Base-by-base conservation (phyloP, 1,140 invertebrate genomes). In the Ylistrum balloti region DNA sequence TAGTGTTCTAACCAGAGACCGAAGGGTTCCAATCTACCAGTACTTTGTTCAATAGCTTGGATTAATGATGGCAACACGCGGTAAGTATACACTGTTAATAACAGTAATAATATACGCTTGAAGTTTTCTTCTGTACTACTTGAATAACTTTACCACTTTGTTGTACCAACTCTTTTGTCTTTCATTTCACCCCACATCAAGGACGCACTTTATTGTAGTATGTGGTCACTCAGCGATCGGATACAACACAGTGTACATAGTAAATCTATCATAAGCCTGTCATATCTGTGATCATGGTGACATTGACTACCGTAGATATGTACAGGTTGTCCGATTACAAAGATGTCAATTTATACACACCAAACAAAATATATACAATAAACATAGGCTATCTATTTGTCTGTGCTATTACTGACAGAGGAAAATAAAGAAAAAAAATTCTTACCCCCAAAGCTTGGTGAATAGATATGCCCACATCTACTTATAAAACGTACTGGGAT, bases 71-170 rank as follows among this genome's bases (percentile, higher is more conserved):
- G 56, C 56, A 74, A 74, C 28, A n/a, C 9, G 28, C n/a, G 1
- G 56, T 74, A 74, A 74, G 56, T 74, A 45, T 74, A 22, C 28
- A 74, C 13, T 74, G n/a, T n/a, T n/a, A n/a, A 74, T 74, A 74
- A n/a, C 41, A 17, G 1, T 45, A 45, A 13, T 15, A 45, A 45
- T 15, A 45, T 17, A 17, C 17, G 56, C 28, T 22, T 74, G 22
- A 74, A 74, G 56, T 74, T 74, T 74, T n/a, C n/a, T 11, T 74
- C 17, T 28, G 20, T 45, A 13, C 10, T 45, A 45, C n/a, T n/a
- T n/a, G n/a, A n/a, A n/a, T n/a, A n/a, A n/a, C n/a, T n/a, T n/a
- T n/a, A n/a, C n/a, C n/a, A n/a, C 5, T 38, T 38, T 38, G 13
- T 38, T 28, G n/a, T 74, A n/a, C 11, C n/a, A 5, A 74, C 3